A percentile compares a stretch with the other conserved stretches of the same genome.
phyloP scores from a whole-genome alignment of 2,113 vertebrate genomes.

The Bos indicus region DNA sequence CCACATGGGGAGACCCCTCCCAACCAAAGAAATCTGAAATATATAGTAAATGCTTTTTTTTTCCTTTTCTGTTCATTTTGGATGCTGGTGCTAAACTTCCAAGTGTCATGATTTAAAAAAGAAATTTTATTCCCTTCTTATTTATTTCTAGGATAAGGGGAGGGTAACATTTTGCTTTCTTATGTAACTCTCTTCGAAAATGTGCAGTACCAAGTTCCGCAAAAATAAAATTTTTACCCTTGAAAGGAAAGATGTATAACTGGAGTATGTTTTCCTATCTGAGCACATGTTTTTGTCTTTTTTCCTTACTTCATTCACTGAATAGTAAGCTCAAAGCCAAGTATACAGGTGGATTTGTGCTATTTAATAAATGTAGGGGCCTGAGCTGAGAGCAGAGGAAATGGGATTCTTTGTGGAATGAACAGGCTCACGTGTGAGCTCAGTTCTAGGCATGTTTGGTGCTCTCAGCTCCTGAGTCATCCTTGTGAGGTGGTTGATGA shows the following conservation, averaged over 20 bases:
- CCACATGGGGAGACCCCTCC: slow-evolving; percentile 40
- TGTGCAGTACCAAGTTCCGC: slow-evolving; percentile 78
- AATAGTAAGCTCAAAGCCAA: not conserved
- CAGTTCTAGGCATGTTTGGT: not conserved
- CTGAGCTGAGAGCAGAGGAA: not conserved
- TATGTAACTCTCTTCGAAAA: slow-evolving; percentile 77
- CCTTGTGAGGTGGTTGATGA: not conserved
- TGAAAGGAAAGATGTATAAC: slow-evolving; percentile 41
- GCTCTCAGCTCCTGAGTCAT: not conserved
- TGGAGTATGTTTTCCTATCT: not conserved
- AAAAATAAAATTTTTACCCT: slow-evolving; percentile 80
- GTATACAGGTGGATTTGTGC: not conserved
- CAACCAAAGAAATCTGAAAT: slow-evolving; percentile 78
- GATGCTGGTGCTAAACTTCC: slow-evolving; percentile 84
- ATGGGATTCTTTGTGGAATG: not conserved
- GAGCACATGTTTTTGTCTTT: not conserved
- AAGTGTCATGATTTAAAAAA: slow-evolving; percentile 75
- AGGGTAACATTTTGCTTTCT: slow-evolving; percentile 76
- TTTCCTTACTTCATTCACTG: not conserved
- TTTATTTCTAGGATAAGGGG: slow-evolving; percentile 75
- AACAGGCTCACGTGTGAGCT: not conserved
- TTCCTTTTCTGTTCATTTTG: slow-evolving; percentile 74
- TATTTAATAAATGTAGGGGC: not conserved
- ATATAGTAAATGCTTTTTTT: slow-evolving; percentile 76
- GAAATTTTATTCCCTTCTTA: slow-evolving; percentile 79